Base-by-base conservation (phyloP, 2,888 invertebrate genomes). In the Opisthograptis luteolata region DNA sequence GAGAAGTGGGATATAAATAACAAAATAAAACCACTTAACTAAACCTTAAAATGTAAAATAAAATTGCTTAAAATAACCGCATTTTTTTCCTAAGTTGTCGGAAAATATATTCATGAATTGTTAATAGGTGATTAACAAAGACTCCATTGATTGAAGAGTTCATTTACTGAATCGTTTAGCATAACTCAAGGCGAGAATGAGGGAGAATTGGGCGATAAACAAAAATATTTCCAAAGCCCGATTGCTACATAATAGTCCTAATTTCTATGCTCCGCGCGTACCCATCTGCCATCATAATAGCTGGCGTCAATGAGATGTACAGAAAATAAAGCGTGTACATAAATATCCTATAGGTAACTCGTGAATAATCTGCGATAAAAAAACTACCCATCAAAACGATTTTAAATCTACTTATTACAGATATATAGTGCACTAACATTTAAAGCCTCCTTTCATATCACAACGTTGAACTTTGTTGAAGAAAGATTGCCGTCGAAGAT, bases 101-200 rank as follows among this genome's bases (percentile, higher is more conserved):
- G 20, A 24, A 34, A 48, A 50, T 24, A 32, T 39, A 43, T 51
- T 53, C 45, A 45, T 13, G 35, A 22, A 32, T 48, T 42, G 28
- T 50, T 55, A 60, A 60, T 55, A 50, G 19, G 15, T 31, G 3
- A 37, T 51, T 45, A 50, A 46, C 58, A 54, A 44, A 47, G 48
- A 37, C 41, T 27, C 17, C 30, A 7, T 58, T 51, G 37, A 51
- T 24, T 13, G 35, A 12, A 6, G 14, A 52, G 35, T 45, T 50
- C 43, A 25, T 39, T 30, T 22, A 45, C 34, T 35, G 28, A 3
- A 24, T 8, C 35, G 30, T 54, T 52, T 43, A 36, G 35, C 27
- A 9, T 24, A 20, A 32, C 20, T 34, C 31, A 17, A 37, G 48
- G 37, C 12, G 27, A 25, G 20, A 22, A 36, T 41, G 31, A 6